Percentiles rank a stretch among this genome's conserved stretches.
Conservation (phyloP, 2,888 invertebrate genomes). For the Scaptomyza tumidula region DNA sequence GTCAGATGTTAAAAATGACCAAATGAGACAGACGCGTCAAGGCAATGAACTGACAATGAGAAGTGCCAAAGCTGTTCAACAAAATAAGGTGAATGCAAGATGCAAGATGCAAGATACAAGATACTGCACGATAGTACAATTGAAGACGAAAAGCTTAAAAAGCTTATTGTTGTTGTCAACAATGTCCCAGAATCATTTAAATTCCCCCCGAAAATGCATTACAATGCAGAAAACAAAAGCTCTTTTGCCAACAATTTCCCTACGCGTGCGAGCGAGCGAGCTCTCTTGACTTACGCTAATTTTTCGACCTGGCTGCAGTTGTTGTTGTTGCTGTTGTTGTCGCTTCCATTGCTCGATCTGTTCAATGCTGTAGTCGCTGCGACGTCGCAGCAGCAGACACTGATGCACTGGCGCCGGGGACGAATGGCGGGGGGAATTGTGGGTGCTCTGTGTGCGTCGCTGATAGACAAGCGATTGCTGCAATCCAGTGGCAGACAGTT, state of each 20-base stretch:
- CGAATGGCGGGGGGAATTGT: constrained; percentile 64
- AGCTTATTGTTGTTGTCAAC: constrained; percentile 19
- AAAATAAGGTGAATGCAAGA: constrained; percentile 31
- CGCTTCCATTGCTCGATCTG: constrained; percentile 76
- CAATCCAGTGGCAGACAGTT: constrained; percentile 50
- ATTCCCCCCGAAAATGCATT: constrained; percentile 19
- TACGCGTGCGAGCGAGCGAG: background rate
- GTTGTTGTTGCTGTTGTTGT: constrained; percentile 61
- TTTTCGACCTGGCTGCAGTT: constrained; percentile 60
- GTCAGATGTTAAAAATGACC: constrained; percentile 29
- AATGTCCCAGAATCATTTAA: background rate
- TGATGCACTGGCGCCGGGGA: constrained; percentile 72
- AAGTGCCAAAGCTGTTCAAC: constrained; percentile 30
- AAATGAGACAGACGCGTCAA: constrained; percentile 42
- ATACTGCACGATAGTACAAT: background rate
- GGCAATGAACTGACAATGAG: constrained; percentile 45
- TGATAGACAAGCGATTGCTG: constrained; percentile 74
- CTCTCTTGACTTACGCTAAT: constrained; percentile 64
- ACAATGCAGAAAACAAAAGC: constrained; percentile 9
- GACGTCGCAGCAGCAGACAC: constrained; percentile 79
- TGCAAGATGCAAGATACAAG: too few species aligned
- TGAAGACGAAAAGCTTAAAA: constrained; percentile 10
- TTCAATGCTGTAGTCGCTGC: constrained; percentile 79
- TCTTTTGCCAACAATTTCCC: constrained; percentile 5
- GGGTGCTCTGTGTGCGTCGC: constrained; percentile 57